Evolutionary conservation across 2,113 vertebrate species (phyloP).

Genomic region (Crotalus horridus): DNA sequence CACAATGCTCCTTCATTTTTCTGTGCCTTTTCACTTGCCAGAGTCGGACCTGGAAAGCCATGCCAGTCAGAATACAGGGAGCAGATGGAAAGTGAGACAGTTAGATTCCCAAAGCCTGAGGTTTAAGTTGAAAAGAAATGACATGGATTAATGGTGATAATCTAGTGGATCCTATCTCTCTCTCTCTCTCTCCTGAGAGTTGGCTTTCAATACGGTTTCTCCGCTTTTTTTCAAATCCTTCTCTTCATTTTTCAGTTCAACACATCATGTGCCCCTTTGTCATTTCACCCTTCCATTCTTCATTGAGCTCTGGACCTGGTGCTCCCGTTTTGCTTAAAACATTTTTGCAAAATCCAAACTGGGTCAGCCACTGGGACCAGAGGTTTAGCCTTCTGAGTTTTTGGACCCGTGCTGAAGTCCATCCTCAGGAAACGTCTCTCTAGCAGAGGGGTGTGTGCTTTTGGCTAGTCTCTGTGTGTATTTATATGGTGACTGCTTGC

Average conservation of each 20-base stretch:
- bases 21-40: too few species aligned
- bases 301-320: constrained; percentile 70
- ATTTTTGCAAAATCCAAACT: constrained; percentile 36
- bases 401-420: too few species aligned
- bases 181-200: neutral
- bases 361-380: too few species aligned
- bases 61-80: neutral
- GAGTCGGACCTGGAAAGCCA: neutral
- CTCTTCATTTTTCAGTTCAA: constrained; percentile 42
- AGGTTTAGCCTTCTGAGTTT: too few species aligned
- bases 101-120: too few species aligned
- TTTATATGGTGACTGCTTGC: too few species aligned
- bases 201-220: constrained; percentile 28
- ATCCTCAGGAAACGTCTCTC: too few species aligned
- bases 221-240: constrained; percentile 11
- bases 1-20: too few species aligned
- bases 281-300: constrained; percentile 53
- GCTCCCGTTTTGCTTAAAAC: constrained; percentile 60
- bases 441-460: too few species aligned
- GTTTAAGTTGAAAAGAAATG: constrained; percentile 16
- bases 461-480: too few species aligned
- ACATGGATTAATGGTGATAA: constrained; percentile 51
- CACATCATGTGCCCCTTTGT: constrained; percentile 37
- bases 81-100: neutral
- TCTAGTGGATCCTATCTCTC: constrained; percentile 26